Evolutionary conservation across 2,113 vertebrate genomes (phyloP).

Genomic region (Thalassarche chlororhynchos): DNA sequence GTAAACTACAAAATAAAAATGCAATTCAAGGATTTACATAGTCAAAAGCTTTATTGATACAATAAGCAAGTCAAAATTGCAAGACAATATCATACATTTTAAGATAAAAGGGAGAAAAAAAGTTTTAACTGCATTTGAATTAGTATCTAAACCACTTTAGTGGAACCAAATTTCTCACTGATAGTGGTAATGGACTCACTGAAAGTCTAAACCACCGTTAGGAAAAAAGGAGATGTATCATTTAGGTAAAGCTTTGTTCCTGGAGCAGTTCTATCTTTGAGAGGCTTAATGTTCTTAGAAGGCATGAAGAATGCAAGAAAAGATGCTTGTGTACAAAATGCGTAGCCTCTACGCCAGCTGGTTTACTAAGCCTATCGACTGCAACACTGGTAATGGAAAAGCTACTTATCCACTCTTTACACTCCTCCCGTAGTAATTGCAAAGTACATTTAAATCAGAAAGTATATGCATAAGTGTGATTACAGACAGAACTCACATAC

Average conservation of each 20-base stretch:
- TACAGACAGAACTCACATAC: background rate
- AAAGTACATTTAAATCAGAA: background rate
- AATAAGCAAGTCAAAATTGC: background rate
- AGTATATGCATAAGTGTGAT: background rate
- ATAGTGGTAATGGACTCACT: background rate
- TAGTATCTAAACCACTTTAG: background rate
- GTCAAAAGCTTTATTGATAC: background rate
- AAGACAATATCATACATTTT: background rate
- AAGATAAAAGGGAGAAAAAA: background rate
- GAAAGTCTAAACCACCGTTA: background rate
- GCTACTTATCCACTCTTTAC: background rate
- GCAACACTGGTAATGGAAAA: background rate
- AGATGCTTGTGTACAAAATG: background rate
- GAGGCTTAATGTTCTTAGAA: background rate
- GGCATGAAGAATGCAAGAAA: background rate
- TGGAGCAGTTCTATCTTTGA: background rate
- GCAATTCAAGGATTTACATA: background rate
- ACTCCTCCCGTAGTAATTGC: background rate
- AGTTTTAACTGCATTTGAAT: background rate
- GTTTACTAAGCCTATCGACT: background rate
- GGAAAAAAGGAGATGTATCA: background rate
- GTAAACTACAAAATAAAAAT: constrained; percentile 35
- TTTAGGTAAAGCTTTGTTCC: background rate
- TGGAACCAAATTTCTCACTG: background rate
- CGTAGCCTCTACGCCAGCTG: background rate